phyloP scores from a whole-genome alignment of 2,113 vertebrate genomes.

The Jaculus jaculus region DNA sequence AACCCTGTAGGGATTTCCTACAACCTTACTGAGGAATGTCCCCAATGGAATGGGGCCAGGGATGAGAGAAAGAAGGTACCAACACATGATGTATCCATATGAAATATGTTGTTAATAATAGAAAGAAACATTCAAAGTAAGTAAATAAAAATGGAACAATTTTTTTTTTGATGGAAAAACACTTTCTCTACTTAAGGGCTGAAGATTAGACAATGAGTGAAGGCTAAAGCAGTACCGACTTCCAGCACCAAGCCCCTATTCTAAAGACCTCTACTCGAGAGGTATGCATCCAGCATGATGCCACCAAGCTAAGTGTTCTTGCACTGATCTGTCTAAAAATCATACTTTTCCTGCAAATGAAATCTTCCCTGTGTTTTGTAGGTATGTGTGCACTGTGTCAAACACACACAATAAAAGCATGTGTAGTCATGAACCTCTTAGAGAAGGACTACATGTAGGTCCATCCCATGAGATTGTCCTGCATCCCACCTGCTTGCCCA shows the following conservation, averaged over 20 bases:
- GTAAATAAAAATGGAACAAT: no score
- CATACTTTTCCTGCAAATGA: background rate
- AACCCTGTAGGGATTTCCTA: no score
- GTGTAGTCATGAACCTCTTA: no score
- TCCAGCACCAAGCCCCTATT: background rate
- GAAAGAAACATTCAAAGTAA: no score
- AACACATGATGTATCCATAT: no score
- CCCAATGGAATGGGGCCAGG: no score
- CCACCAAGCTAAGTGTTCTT: background rate
- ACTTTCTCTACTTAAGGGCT: background rate
- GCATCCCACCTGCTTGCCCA: no score
- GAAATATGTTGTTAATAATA: background rate
- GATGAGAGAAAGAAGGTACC: no score
- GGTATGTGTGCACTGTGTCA: background rate
- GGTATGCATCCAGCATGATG: background rate
- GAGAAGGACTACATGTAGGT: background rate
- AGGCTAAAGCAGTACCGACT: background rate
- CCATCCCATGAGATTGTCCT: no score
- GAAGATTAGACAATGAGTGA: background rate
- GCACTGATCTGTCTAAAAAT: background rate
- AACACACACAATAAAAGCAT: background rate
- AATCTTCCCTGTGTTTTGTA: background rate
- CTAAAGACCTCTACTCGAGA: background rate
- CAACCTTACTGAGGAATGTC: no score
- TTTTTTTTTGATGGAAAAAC: background rate